Conservation (phyloP, 2,888 invertebrate species). For the Lutraria lutraria region DNA sequence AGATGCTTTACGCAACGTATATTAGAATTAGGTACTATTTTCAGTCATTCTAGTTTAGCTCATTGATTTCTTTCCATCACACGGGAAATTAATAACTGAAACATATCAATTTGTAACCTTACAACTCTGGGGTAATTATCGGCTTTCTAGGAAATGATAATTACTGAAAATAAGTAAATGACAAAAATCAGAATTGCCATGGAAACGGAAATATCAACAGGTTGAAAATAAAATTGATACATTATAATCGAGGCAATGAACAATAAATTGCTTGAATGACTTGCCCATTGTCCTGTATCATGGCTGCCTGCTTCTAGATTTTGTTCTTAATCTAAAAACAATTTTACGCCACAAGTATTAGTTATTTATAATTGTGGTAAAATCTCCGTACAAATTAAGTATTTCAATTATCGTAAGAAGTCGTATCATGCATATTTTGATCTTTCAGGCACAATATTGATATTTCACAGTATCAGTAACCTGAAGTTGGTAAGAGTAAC, state of each 20-base stretch:
- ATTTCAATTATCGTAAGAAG: no score
- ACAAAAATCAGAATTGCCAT: conserved; percentile 12
- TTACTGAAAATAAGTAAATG: conserved; percentile 23
- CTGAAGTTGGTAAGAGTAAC: neutral
- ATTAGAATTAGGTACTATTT: neutral
- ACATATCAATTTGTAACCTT: neutral
- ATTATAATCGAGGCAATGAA: neutral
- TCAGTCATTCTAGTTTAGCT: neutral
- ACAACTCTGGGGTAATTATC: conserved; percentile 20
- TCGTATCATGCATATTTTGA: no score
- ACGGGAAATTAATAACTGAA: conserved; percentile 19
- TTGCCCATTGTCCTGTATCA: no score
- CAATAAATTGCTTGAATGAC: neutral
- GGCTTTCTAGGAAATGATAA: conserved; percentile 24
- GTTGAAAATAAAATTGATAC: neutral
- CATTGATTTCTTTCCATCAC: neutral
- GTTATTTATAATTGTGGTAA: no score
- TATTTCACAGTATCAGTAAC: neutral
- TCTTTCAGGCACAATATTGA: neutral
- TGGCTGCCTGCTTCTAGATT: no score
- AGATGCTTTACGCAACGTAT: neutral
- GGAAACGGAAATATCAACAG: neutral
- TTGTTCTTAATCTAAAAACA: no score
- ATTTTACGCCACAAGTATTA: no score
- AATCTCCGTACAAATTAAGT: no score